Evolutionary conservation across 2,113 vertebrate species (phyloP), one percentile per base, ranked within the genome.

Genomic region (Rhynchomys soricoides): DNA sequence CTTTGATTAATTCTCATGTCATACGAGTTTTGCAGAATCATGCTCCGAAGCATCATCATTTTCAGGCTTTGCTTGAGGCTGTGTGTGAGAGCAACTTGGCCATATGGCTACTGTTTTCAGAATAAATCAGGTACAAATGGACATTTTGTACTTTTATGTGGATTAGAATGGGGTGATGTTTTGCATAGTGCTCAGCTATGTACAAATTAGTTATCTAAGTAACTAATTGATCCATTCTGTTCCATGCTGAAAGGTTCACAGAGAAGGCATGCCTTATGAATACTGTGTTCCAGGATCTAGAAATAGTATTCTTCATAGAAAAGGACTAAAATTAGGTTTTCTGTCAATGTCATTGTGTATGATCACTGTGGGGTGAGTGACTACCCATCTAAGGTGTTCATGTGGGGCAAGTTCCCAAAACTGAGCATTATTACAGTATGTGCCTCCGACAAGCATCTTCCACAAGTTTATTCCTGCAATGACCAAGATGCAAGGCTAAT

Each of bases 381-480:
- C 68, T 17, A 26, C 55, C 22, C 21, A 85, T 83, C 31, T 68
- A 87, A 70, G 31, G 4, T 75, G 82, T 73, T 87, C 87, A 4
- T 70, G 66, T 95, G 89, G 52, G 94, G 94, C 89, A 68, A 0
- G 79, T 62, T 5, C 88, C 74, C 66, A 19, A 40, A 7, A 5
- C 86, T 77, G 74, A 87, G 95, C 79, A n/a, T 96, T 89, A 91
- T 91, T 52, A 52, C 24, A 31, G 55, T 29, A 1, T 7, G 43
- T 43, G 43, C 77, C 59, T 81, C 29, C 83, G 93, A 90, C 57
- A 31, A 11, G 17, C 91, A 94, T 74, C 71, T 71, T 95, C 94
- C 43, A 57, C 91, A 86, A 82, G 79, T 31, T 45, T 91, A 87
- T 93, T 93, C 88, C 31, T 13, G 71, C 48, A 75, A 64, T 34